phyloP scores from a whole-genome alignment of 1,140 invertebrate genomes.

The Amyelois transitella region DNA sequence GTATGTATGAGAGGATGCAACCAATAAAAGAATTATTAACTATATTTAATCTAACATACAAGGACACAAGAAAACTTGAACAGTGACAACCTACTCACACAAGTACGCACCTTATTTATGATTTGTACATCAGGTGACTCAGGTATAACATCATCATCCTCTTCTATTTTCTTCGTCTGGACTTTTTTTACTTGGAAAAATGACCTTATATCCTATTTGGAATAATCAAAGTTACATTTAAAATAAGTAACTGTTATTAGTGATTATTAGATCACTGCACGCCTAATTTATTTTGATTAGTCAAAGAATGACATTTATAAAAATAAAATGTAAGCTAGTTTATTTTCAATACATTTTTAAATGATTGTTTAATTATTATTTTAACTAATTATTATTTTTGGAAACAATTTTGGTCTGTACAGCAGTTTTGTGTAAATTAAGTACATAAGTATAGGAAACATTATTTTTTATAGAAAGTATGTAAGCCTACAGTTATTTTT shows the following conservation, averaged over 20 bases:
- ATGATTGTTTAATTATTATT: too few relatives aligned
- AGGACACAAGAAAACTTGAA: background rate
- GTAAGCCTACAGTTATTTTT: too few relatives aligned
- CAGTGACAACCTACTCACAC: too few relatives aligned
- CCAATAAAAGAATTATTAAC: too few relatives aligned
- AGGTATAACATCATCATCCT: slow-evolving; percentile 61
- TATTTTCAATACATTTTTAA: too few relatives aligned
- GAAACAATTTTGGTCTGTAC: too few relatives aligned
- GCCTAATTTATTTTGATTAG: too few relatives aligned
- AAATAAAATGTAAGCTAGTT: too few relatives aligned
- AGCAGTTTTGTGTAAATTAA: background rate
- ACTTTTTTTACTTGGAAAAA: slow-evolving; percentile 57
- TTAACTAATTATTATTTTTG: too few relatives aligned
- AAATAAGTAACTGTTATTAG: background rate
- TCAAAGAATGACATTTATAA: too few relatives aligned
- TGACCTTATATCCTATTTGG: slow-evolving; percentile 68
- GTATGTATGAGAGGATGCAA: too few relatives aligned
- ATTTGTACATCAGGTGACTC: slow-evolving; percentile 54
- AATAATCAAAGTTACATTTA: background rate
- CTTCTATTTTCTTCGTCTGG: slow-evolving; percentile 27
- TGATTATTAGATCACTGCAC: background rate
- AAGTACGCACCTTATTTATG: slow-evolving; percentile 42
- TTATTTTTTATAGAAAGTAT: background rate
- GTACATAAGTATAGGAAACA: background rate
- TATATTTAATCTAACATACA: too few relatives aligned